Percentiles rank a stretch among this genome's conserved stretches.
Evolutionary conservation across 2,113 vertebrate genomes (phyloP).

Genomic region (Coreoperca whiteheadi): DNA sequence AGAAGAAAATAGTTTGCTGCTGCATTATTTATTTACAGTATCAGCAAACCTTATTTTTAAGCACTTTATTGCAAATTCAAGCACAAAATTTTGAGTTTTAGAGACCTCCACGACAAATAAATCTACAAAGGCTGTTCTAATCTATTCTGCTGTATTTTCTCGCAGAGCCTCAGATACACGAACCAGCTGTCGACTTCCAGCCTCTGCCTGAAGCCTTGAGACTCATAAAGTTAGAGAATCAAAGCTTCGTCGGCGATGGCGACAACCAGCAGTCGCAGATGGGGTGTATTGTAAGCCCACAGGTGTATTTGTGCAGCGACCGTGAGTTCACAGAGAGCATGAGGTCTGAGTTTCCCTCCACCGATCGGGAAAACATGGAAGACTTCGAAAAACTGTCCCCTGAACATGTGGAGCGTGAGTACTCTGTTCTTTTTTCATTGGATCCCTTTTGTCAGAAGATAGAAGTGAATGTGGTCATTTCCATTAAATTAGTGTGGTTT

Average conservation of each 20-base stretch:
- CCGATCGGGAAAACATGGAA: slow-evolving; percentile 33
- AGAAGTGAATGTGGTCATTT: background rate
- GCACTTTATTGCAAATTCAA: background rate
- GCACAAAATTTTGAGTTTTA: background rate
- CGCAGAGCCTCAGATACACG: slow-evolving; percentile 73
- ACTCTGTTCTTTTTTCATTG: background rate
- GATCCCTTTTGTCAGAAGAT: background rate
- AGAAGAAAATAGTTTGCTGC: background rate
- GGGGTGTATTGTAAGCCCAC: background rate
- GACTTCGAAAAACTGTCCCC: slow-evolving; percentile 67
- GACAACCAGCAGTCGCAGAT: slow-evolving; percentile 13
- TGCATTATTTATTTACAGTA: background rate
- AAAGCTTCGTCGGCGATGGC: background rate
- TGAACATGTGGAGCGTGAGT: slow-evolving; percentile 69
- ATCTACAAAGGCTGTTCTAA: background rate
- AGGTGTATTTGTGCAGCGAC: slow-evolving; percentile 9
- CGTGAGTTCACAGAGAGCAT: slow-evolving; percentile 63
- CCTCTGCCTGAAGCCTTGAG: slow-evolving; percentile 70
- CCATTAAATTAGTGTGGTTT: too few species aligned
- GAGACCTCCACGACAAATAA: background rate
- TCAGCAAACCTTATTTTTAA: background rate
- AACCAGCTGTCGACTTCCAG: slow-evolving; percentile 38
- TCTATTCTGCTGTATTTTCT: slow-evolving; percentile 4
- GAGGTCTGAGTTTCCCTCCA: slow-evolving; percentile 2
- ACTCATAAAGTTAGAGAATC: slow-evolving; percentile 22